These are phyloP conservation scores for Lophius americanus DNA, from an alignment of 2,797 vertebrate species.

Conservation along the genomic window DNA sequence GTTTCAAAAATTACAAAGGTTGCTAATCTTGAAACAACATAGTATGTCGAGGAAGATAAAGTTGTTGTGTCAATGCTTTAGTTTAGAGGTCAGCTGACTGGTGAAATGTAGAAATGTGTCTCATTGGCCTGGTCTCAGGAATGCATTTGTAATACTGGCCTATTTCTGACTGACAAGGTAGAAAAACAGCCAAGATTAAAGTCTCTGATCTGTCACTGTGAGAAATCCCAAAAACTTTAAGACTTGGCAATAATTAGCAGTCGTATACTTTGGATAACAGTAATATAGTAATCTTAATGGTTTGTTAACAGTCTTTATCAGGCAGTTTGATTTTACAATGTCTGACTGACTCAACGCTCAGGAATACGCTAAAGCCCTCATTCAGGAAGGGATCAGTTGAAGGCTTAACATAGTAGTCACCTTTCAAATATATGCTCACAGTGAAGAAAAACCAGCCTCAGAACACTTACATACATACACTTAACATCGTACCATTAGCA, in stretches of 20 bases:
- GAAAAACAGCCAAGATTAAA: slow-evolving; percentile 37
- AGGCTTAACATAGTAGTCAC: slow-evolving; percentile 13
- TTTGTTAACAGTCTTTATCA: slow-evolving; percentile 16
- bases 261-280: slow-evolving; percentile 7
- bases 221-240: slow-evolving; percentile 34
- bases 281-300: slow-evolving; percentile 6
- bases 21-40: not conserved
- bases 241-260: slow-evolving; percentile 7
- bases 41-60: not conserved
- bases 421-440: slow-evolving; percentile 29
- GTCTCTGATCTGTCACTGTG: slow-evolving; percentile 42
- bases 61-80: not conserved
- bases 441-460: not conserved
- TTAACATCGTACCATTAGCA: slow-evolving; percentile 24
- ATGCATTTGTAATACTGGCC: slow-evolving; percentile 66
- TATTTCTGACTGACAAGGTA: slow-evolving; percentile 59
- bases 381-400: slow-evolving; percentile 7
- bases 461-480: slow-evolving; percentile 17
- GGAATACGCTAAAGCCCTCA: slow-evolving; percentile 30
- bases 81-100: slow-evolving; percentile 55
- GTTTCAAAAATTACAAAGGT: slow-evolving; percentile 3
- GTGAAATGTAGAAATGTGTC: slow-evolving; percentile 51
- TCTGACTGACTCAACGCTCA: slow-evolving; percentile 39
- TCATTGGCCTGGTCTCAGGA: slow-evolving; percentile 41
- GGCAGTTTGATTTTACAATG: slow-evolving; percentile 23